Conservation (phyloP, 1,140 invertebrate genomes). For the Hyles vespertilio region DNA sequence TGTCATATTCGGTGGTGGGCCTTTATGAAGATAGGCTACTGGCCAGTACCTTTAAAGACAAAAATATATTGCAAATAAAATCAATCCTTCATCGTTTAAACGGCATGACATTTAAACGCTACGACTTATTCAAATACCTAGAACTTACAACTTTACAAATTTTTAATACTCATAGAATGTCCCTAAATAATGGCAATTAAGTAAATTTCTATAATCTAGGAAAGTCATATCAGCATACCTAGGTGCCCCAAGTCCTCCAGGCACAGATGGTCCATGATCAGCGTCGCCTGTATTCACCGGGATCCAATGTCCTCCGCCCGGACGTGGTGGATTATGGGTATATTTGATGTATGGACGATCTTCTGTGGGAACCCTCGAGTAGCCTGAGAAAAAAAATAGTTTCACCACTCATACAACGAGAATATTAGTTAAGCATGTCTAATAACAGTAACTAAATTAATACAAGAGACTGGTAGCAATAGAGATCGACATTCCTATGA, state of each 20-base stretch:
- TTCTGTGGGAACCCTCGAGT: constrained; percentile 60
- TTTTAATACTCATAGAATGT: too few species aligned
- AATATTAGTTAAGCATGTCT: too few species aligned
- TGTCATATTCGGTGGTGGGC: constrained; percentile 68
- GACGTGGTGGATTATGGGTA: constrained; percentile 49
- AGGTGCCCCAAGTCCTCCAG: constrained; percentile 53
- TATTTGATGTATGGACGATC: constrained; percentile 57
- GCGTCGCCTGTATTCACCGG: constrained; percentile 32
- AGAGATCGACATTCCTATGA: too few species aligned
- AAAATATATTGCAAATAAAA: background rate
- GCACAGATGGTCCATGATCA: constrained; percentile 39
- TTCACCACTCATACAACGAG: background rate
- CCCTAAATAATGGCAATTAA: background rate
- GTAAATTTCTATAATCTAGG: background rate
- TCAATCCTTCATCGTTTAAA: too few species aligned
- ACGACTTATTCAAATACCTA: too few species aligned
- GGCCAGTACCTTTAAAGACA: constrained; percentile 68
- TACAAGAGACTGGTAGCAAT: too few species aligned
- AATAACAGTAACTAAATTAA: too few species aligned
- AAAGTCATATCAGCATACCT: constrained; percentile 35
- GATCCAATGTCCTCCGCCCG: constrained; percentile 47
- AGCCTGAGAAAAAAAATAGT: constrained; percentile 41
- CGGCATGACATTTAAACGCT: too few species aligned
- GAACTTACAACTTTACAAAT: too few species aligned
- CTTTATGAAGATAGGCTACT: constrained; percentile 71